These are phyloP conservation scores for Lepisosteus oculatus DNA, from an alignment of 2,113 vertebrate genomes.

Conservation along the genomic window DNA sequence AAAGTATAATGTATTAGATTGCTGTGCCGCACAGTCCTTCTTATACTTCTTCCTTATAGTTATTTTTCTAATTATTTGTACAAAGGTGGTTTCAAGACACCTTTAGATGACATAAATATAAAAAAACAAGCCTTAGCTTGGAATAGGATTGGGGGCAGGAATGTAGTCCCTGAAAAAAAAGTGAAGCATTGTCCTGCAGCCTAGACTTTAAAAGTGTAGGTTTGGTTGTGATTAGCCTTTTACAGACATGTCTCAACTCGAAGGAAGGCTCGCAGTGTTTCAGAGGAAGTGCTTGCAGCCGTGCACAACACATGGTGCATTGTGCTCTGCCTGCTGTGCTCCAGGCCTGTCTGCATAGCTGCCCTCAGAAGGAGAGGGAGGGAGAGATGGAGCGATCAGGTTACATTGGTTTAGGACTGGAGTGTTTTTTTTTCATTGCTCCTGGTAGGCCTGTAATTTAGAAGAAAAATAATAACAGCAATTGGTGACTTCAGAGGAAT, in stretches of 20 bases:
- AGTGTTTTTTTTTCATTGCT: conserved; percentile 13
- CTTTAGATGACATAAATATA: no score
- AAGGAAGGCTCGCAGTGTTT: conserved; percentile 13
- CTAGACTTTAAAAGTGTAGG: conserved; percentile 27
- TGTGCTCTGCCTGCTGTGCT: not conserved
- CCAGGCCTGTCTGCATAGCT: not conserved
- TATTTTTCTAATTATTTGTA: no score
- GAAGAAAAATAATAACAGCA: not conserved
- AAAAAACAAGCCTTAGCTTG: no score
- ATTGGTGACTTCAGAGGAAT: no score
- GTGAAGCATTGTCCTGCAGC: not conserved
- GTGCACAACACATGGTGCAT: not conserved
- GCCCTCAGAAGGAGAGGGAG: not conserved
- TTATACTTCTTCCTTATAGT: no score
- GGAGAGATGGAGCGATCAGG: not conserved
- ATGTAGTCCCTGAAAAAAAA: conserved; percentile 16
- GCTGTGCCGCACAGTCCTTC: no score
- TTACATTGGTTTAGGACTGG: not conserved
- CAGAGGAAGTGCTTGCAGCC: not conserved
- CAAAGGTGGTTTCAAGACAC: no score
- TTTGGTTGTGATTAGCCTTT: conserved; percentile 26
- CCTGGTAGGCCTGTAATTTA: conserved; percentile 4
- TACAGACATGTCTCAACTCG: conserved; percentile 51
- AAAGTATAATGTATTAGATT: no score
- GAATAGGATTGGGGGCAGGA: conserved; percentile 28